Percentiles rank a stretch among this genome's conserved stretches.
These are phyloP conservation scores for Notodonta dromedarius DNA, from an alignment of 2,888 invertebrate species.

Conservation along the genomic window DNA sequence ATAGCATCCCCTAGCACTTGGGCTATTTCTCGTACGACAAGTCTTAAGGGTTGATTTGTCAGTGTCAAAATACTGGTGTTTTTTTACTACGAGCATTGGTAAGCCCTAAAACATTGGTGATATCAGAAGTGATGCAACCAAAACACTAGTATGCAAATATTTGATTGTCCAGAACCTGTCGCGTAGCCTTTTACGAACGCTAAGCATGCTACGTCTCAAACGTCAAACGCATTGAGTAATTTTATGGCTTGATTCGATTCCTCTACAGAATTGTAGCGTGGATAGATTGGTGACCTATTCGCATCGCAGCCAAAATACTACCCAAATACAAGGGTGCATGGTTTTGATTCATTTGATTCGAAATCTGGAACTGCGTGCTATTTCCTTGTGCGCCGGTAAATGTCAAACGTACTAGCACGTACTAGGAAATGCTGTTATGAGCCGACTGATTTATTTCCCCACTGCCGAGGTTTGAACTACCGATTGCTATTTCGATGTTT, in stretches of 20 bases:
- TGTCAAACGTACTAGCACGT: slow-evolving; percentile 60
- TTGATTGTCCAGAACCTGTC: background rate
- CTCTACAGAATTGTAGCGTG: background rate
- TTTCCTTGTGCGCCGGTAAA: slow-evolving; percentile 50
- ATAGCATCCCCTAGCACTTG: background rate
- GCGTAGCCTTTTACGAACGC: background rate
- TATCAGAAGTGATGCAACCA: background rate
- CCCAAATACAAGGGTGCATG: slow-evolving; percentile 50
- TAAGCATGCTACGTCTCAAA: background rate
- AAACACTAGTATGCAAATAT: background rate
- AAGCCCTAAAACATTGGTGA: background rate
- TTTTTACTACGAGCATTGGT: background rate
- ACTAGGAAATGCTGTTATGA: slow-evolving; percentile 40
- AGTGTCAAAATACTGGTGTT: background rate
- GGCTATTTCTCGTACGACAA: background rate
- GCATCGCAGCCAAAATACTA: slow-evolving; percentile 61
- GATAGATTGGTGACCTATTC: slow-evolving; percentile 36
- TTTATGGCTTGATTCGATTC: background rate
- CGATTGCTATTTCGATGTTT: slow-evolving; percentile 24
- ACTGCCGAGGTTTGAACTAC: slow-evolving; percentile 27
- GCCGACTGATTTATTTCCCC: slow-evolving; percentile 37
- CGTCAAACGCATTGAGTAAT: background rate
- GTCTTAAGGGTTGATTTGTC: background rate
- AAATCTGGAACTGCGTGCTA: slow-evolving; percentile 17
- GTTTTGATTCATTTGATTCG: slow-evolving; percentile 43